Percentiles rank a stretch among this genome's conserved stretches.
phyloP scores from a whole-genome alignment of 2,113 vertebrate species.

The Hemiprocne comata region DNA sequence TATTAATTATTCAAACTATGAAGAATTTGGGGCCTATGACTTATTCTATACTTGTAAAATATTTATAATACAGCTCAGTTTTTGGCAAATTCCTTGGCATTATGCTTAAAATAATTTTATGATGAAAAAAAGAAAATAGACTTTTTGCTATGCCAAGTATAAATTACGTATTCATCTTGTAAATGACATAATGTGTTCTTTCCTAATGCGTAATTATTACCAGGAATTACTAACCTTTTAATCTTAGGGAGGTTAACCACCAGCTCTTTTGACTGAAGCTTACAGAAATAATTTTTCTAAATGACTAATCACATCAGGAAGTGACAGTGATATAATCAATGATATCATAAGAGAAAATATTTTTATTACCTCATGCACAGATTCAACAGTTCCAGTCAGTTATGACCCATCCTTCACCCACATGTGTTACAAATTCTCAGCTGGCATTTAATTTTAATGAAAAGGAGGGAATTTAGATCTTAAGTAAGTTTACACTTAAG shows the following conservation, averaged over 20 bases:
- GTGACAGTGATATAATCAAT: background rate
- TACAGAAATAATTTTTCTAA: background rate
- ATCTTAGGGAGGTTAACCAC: background rate
- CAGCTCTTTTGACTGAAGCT: background rate
- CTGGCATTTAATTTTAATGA: background rate
- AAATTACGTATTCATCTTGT: background rate
- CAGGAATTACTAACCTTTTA: background rate
- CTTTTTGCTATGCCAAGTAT: background rate
- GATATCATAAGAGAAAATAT: background rate
- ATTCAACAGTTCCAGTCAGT: background rate
- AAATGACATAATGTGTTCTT: background rate
- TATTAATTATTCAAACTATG: background rate
- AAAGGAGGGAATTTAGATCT: background rate
- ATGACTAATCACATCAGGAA: background rate
- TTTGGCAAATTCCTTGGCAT: background rate
- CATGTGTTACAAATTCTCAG: background rate
- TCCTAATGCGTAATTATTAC: background rate
- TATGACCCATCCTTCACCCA: background rate
- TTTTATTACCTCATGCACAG: background rate
- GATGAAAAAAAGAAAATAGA: background rate
- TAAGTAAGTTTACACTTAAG: background rate
- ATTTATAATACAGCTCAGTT: background rate
- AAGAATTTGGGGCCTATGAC: background rate
- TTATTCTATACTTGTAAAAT: background rate
- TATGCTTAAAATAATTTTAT: background rate